Evolutionary conservation across 2,888 invertebrate species (phyloP).

Genomic region (Ochropleura leucogaster): DNA sequence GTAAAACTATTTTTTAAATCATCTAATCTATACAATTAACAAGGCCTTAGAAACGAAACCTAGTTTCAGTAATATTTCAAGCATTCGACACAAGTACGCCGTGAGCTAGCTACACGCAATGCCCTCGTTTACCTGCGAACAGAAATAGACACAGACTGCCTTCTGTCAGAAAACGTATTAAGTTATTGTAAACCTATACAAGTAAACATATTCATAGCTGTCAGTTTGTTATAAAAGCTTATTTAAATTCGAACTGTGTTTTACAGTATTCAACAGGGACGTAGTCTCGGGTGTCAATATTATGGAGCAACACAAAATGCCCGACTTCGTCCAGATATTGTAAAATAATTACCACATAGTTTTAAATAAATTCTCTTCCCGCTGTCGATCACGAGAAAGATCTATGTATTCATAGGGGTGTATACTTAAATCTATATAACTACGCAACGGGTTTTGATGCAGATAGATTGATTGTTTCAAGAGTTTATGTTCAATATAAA

Average conservation of each 20-base stretch:
- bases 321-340: not conserved
- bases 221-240: not conserved
- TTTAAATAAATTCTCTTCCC: no score
- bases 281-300: not conserved
- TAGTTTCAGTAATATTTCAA: constrained; percentile 20
- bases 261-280: not conserved
- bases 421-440: no score
- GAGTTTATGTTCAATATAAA: constrained; percentile 15
- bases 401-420: no score
- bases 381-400: no score
- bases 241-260: not conserved
- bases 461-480: no score
- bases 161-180: not conserved
- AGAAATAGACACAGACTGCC: constrained; percentile 16
- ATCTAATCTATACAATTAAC: no score
- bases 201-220: no score
- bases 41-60: not conserved
- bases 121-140: constrained; percentile 15
- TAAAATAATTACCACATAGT: constrained; percentile 5
- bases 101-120: constrained; percentile 27
- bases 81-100: not conserved
- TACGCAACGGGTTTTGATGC: no score
- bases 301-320: not conserved
- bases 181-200: not conserved
- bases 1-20: not conserved